Percentiles rank a stretch among this genome's conserved stretches.
These are phyloP conservation scores for Gymnarchus niloticus DNA, from an alignment of 2,113 vertebrate species.

Conservation along the genomic window DNA sequence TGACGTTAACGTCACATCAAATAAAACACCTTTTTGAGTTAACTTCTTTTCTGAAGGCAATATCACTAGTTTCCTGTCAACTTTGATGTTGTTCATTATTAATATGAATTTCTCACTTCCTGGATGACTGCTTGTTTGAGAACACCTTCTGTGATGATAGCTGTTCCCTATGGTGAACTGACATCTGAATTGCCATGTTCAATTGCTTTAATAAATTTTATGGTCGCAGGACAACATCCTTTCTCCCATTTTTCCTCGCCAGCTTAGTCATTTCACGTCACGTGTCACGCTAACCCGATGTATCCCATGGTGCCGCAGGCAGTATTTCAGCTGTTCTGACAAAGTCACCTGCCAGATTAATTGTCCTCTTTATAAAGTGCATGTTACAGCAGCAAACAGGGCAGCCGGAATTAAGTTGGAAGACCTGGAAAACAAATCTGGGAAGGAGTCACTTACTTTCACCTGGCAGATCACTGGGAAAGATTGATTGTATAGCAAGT, in stretches of 20 bases:
- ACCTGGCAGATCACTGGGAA: too few species aligned
- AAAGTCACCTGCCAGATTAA: neutral
- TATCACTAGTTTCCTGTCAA: neutral
- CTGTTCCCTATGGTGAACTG: constrained; percentile 63
- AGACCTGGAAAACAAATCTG: too few species aligned
- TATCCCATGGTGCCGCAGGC: neutral
- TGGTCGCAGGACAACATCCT: neutral
- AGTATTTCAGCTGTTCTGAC: neutral
- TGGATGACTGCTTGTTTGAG: constrained; percentile 88
- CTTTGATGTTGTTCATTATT: neutral
- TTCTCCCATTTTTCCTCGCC: neutral
- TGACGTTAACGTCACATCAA: neutral
- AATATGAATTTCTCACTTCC: neutral
- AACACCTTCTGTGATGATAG: constrained; percentile 84
- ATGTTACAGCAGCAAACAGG: neutral
- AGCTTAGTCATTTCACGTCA: neutral
- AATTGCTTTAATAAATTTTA: neutral
- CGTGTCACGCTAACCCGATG: neutral
- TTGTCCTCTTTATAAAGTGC: neutral
- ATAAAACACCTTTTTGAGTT: neutral
- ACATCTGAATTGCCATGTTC: neutral
- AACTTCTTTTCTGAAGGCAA: neutral
- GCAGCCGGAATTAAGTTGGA: too few species aligned
- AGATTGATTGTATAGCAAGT: too few species aligned
- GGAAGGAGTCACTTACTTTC: too few species aligned